Conservation (phyloP, 2,113 vertebrate species). For the Chunga burmeisteri region DNA sequence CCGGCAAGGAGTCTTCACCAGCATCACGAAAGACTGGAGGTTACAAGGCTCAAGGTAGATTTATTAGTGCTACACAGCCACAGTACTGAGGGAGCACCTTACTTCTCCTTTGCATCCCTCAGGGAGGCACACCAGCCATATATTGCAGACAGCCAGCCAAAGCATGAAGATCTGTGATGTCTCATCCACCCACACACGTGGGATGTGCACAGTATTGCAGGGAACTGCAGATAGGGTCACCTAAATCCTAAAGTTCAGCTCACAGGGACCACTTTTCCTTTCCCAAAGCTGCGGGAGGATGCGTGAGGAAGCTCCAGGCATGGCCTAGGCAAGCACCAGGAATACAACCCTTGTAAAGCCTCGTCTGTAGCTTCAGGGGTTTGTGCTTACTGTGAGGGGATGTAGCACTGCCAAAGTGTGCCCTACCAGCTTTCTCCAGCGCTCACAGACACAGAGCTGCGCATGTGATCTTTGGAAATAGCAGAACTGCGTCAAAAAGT, state of each 20-base stretch:
- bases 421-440: not conserved
- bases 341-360: not conserved
- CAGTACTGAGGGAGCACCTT: not conserved
- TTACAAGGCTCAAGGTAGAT: not conserved
- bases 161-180: not conserved
- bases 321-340: not conserved
- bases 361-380: rapidly evolving
- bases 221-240: not conserved
- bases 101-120: not conserved
- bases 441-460: not conserved
- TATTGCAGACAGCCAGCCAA: not conserved
- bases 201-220: not conserved
- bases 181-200: not conserved
- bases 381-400: not conserved
- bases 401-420: not conserved
- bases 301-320: not conserved
- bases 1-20: not conserved
- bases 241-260: not conserved
- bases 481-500: constrained; percentile 62
- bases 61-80: not conserved
- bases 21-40: not conserved
- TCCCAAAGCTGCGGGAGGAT: not conserved
- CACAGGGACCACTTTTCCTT: not conserved
- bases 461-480: constrained; percentile 58
- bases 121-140: not conserved